phyloP scores from a whole-genome alignment of 2,797 vertebrate genomes.

The Bradypus variegatus region DNA sequence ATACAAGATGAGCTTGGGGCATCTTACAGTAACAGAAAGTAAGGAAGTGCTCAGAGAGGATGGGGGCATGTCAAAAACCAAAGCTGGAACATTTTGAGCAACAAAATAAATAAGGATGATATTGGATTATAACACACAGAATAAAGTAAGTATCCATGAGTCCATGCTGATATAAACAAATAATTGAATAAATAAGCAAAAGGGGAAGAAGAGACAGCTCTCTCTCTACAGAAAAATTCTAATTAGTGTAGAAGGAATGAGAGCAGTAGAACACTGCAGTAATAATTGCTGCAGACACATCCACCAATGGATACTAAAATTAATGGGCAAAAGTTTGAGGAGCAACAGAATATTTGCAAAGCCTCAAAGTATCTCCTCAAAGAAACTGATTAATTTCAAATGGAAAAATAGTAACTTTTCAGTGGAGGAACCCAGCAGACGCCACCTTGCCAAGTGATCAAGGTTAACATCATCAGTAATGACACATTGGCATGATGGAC shows the following conservation, averaged over 20 bases:
- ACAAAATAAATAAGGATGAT: not conserved
- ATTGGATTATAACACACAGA: not conserved
- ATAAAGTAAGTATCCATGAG: not conserved
- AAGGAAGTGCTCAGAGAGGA: not conserved
- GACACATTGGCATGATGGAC: not conserved
- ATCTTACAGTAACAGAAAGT: not conserved
- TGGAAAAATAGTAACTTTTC: not conserved
- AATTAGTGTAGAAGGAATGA: not conserved
- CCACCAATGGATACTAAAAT: not conserved
- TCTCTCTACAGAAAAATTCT: not conserved
- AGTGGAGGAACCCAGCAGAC: not conserved
- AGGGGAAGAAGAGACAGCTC: not conserved
- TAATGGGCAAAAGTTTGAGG: not conserved
- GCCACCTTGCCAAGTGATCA: not conserved
- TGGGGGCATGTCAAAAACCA: not conserved
- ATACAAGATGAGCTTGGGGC: not conserved
- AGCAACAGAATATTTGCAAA: not conserved
- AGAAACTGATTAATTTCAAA: conserved; percentile 19
- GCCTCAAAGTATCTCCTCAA: not conserved
- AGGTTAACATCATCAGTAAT: not conserved
- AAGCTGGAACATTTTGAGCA: not conserved
- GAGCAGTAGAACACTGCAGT: not conserved
- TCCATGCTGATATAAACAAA: not conserved
- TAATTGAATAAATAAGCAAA: not conserved
- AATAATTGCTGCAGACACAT: not conserved